Evolutionary conservation across 1,140 invertebrate genomes (phyloP), one percentile per base, ranked within the genome.

Genomic region (Neotoxoptera formosana): DNA sequence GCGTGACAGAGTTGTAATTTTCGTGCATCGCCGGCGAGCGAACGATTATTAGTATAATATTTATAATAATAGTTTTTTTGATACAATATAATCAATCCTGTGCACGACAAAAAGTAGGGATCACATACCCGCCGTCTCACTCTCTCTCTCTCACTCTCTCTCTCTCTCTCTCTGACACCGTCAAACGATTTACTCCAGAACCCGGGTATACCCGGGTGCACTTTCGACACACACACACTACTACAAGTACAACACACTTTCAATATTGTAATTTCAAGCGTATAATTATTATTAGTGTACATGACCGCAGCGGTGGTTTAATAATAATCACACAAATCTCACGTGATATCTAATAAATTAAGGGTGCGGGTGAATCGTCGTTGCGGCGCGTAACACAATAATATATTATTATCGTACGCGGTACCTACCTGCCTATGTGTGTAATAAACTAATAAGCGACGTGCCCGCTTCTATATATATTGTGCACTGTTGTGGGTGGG

Each of bases 261-360:
- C 14, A 30, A 76, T n/a, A n/a, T 41, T 41, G 41, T 3, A 67
- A 17, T 67, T 67, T 67, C 14, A n/a, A 76, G 30, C 14, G 6
- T 67, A 67, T 76, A 76, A n/a, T 76, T 76, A 20, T 76, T 76
- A 20, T 76, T 7, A 76, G 30, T 76, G 30, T 17, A n/a, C 14
- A 17, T 30, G 17, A 83, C 20, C 20, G n/a, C 17, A 2, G 34
- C n/a, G 2, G 17, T 14, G 9, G 17, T 76, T 1, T 21, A 8
- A 84, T 84, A 30, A 84, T 84, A n/a, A n/a, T n/a, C n/a, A n/a
- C 45, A 84, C 83, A 45, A 84, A 84, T 45, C 36, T 36, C 83
- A 21, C 36, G 81, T 83, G 21, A 41, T 83, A 36, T 34, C 76
- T 81, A 81, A n/a, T n/a, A n/a, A n/a, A 41, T 41, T 53, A 83